Evolutionary conservation across 2,888 invertebrate species (phyloP).

Genomic region (Apodemia duryi): DNA sequence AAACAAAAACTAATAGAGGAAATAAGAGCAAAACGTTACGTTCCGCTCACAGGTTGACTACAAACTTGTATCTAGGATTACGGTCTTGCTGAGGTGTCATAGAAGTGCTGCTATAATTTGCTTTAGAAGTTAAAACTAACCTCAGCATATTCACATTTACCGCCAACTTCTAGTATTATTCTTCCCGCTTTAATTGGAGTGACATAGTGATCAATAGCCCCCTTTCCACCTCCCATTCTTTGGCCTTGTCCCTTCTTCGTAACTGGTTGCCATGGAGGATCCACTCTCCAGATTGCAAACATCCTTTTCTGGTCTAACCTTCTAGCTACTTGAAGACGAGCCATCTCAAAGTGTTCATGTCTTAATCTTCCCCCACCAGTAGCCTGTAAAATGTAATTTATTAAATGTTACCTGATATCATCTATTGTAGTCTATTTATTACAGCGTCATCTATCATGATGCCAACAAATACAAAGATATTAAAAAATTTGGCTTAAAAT

Average conservation of each 20-base stretch:
- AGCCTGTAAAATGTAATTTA: slow-evolving; percentile 79
- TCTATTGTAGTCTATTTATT: not conserved
- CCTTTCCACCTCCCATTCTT: slow-evolving; percentile 98
- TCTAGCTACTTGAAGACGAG: slow-evolving; percentile 87
- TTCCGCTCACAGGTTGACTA: too few species aligned
- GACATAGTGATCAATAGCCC: slow-evolving; percentile 95
- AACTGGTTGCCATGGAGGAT: slow-evolving; percentile 97
- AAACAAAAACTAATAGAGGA: too few species aligned
- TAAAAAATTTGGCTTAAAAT: too few species aligned
- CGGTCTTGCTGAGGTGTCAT: too few species aligned
- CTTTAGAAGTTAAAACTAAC: slow-evolving; percentile 51
- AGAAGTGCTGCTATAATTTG: not conserved
- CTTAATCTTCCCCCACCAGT: slow-evolving; percentile 89
- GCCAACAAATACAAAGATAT: too few species aligned
- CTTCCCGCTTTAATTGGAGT: slow-evolving; percentile 95
- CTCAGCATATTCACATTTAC: slow-evolving; percentile 91
- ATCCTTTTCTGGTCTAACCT: slow-evolving; percentile 88
- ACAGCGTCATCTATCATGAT: not conserved
- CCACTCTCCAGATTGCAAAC: slow-evolving; percentile 97
- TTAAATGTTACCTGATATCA: not conserved
- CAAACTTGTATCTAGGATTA: too few species aligned
- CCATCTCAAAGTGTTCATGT: slow-evolving; percentile 92
- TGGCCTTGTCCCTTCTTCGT: slow-evolving; percentile 94
- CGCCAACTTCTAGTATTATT: slow-evolving; percentile 96
- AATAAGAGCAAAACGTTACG: too few species aligned